Conservation (phyloP, 2,888 invertebrate species). For the Tenthredo mesomela region DNA sequence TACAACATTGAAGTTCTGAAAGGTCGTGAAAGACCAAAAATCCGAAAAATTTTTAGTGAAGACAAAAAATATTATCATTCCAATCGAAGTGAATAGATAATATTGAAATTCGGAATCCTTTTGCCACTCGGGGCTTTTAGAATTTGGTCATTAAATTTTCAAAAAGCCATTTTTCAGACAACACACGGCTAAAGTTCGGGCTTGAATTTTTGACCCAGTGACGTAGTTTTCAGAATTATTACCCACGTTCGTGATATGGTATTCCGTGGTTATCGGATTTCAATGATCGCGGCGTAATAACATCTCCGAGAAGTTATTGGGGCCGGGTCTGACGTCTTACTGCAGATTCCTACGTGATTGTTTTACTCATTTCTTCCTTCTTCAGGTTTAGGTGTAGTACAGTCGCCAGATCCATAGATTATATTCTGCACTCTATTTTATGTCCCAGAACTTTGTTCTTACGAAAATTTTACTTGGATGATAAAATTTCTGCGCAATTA, state of each 20-base stretch:
- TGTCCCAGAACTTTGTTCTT: neutral
- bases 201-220: neutral
- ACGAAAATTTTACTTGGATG: neutral
- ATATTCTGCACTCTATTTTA: neutral
- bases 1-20: too few relatives aligned
- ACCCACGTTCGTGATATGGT: neutral
- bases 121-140: too few relatives aligned
- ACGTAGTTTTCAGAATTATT: neutral
- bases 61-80: too few relatives aligned
- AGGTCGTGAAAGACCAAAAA: too few relatives aligned
- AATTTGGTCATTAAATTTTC: too few relatives aligned
- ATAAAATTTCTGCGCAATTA: neutral
- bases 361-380: neutral
- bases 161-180: neutral
- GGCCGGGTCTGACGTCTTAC: neutral
- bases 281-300: neutral
- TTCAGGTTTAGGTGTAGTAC: neutral
- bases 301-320: neutral
- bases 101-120: too few relatives aligned
- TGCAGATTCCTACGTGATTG: conserved; percentile 14
- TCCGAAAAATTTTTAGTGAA: too few relatives aligned
- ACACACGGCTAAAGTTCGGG: neutral
- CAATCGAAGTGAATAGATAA: too few relatives aligned
- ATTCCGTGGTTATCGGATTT: conserved; percentile 25
- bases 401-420: neutral